phyloP scores from a whole-genome alignment of 1,140 invertebrate genomes.

The Watersipora subatra region DNA sequence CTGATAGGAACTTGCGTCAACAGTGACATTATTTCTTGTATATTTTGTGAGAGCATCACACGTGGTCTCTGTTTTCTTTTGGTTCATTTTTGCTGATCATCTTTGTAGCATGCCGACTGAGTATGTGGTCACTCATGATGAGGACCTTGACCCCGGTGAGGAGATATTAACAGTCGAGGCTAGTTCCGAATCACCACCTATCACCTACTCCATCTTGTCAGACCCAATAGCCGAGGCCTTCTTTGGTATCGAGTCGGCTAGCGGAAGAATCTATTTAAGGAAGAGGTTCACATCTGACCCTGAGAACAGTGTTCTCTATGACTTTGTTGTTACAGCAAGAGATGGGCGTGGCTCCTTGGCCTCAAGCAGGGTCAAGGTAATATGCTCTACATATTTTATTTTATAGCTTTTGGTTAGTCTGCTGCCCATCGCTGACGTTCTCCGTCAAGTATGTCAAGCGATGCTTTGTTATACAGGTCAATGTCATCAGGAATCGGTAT shows the following conservation, averaged over 20 bases:
- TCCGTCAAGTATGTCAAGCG: too few relatives aligned
- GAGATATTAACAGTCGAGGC: neutral
- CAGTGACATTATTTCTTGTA: too few relatives aligned
- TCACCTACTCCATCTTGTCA: neutral
- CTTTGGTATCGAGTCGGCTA: neutral
- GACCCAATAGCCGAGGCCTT: neutral
- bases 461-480: too few relatives aligned
- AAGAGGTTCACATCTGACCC: neutral
- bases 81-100: too few relatives aligned
- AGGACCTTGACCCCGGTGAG: neutral
- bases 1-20: too few relatives aligned
- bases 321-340: neutral
- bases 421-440: too few relatives aligned
- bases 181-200: neutral
- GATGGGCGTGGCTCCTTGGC: neutral
- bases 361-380: neutral
- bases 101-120: neutral
- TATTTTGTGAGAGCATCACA: too few relatives aligned
- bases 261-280: neutral
- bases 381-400: too few relatives aligned
- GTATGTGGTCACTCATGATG: neutral
- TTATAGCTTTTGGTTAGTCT: too few relatives aligned
- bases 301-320: neutral
- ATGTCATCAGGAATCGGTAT: neutral
- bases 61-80: too few relatives aligned